A percentile compares a stretch with the other conserved stretches of the same genome.
Conservation (phyloP, 2,797 vertebrate genomes). For the Thaleichthys pacificus region DNA sequence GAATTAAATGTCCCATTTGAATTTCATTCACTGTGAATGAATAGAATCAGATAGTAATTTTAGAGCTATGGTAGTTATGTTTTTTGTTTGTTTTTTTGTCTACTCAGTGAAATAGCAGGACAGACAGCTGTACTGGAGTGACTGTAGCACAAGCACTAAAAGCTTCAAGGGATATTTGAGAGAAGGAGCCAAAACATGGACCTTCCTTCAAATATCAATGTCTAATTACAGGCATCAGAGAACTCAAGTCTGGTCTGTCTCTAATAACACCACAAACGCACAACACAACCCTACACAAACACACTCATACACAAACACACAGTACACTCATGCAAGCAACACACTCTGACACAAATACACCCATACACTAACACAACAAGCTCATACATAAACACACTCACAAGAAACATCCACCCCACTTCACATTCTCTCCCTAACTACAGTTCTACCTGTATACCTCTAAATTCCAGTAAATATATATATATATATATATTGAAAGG, state of each 20-base stretch:
- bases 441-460: too few relatives aligned
- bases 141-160: background rate
- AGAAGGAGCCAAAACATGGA: constrained; percentile 37
- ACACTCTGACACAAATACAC: background rate
- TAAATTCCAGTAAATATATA: too few relatives aligned
- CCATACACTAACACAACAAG: constrained; percentile 27
- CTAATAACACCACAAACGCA: constrained; percentile 26
- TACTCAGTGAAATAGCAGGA: background rate
- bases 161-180: background rate
- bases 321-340: background rate
- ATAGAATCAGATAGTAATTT: background rate
- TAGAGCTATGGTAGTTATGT: background rate
- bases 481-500: constrained; percentile 12
- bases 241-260: constrained; percentile 5
- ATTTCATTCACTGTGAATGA: background rate
- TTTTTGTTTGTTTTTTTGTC: background rate
- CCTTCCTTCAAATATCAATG: constrained; percentile 43
- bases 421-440: too few relatives aligned
- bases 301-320: constrained; percentile 10
- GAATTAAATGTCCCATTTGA: background rate
- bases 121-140: background rate
- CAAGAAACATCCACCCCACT: too few relatives aligned
- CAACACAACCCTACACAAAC: constrained; percentile 22
- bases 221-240: background rate
- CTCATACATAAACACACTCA: constrained; percentile 6